Conservation (phyloP, 2,888 invertebrate species). For the Cinara cedri region DNA sequence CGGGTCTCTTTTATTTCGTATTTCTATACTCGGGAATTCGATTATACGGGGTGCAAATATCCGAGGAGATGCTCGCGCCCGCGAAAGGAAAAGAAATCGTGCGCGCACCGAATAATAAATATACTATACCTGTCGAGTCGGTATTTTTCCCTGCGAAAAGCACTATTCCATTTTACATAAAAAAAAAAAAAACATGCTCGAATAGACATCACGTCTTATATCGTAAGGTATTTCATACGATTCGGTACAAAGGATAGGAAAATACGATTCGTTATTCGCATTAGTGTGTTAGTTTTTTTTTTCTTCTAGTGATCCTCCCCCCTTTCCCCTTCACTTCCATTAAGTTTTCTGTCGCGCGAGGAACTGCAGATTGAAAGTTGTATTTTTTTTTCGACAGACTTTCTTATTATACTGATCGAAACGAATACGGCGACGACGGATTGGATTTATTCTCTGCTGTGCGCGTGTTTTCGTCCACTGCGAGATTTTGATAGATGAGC, state of each 20-base stretch:
- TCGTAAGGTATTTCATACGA: not conserved
- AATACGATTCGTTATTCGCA: slow-evolving; percentile 10
- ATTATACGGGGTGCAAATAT: slow-evolving; percentile 52
- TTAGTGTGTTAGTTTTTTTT: not conserved
- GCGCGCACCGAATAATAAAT: slow-evolving; percentile 49
- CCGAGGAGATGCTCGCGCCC: not conserved
- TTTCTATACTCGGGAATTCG: slow-evolving; percentile 8
- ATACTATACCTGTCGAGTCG: slow-evolving; percentile 26
- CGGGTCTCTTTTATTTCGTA: slow-evolving; percentile 28
- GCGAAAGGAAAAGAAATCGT: slow-evolving; percentile 9
- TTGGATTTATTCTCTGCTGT: slow-evolving; percentile 2
- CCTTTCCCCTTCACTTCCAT: not conserved
- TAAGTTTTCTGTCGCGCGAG: not conserved
- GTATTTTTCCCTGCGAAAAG: slow-evolving; percentile 23
- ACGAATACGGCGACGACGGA: not conserved
- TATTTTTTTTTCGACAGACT: not conserved
- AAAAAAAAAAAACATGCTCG: not conserved
- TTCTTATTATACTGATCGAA: slow-evolving; percentile 25
- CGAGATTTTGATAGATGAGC: slow-evolving; percentile 40
- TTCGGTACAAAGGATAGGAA: not conserved
- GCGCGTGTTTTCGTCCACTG: not conserved
- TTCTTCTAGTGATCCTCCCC: not conserved
- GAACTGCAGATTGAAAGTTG: slow-evolving; percentile 26
- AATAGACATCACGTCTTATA: slow-evolving; percentile 8
- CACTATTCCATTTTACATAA: slow-evolving; percentile 26